Evolutionary conservation across 2,113 vertebrate species (phyloP).

Genomic region (Cairina moschata): DNA sequence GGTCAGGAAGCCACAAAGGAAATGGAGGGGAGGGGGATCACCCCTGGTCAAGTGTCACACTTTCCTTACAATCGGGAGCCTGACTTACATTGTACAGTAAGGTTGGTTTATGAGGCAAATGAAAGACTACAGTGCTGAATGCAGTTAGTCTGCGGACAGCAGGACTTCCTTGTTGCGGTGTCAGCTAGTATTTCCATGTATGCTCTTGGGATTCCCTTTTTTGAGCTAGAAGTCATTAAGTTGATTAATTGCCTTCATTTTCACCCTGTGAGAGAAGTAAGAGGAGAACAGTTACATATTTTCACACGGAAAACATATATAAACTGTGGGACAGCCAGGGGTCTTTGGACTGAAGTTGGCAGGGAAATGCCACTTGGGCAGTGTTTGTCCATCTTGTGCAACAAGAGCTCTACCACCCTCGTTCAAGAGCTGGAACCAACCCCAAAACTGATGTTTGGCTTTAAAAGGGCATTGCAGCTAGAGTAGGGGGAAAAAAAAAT

Average conservation of each 20-base stretch:
- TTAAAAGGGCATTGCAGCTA: background rate
- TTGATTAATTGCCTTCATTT: slow-evolving; percentile 51
- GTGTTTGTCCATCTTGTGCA: rapidly evolving
- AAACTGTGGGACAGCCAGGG: background rate
- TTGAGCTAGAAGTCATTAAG: background rate
- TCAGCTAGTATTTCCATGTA: slow-evolving; percentile 30
- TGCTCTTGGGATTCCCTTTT: slow-evolving; percentile 41
- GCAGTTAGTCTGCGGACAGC: background rate
- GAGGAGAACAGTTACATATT: background rate
- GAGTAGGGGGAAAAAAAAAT: background rate
- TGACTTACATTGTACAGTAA: background rate
- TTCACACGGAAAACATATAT: background rate
- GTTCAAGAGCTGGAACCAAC: background rate
- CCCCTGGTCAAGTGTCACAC: background rate
- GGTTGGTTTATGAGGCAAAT: background rate
- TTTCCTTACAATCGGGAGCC: slow-evolving; percentile 2
- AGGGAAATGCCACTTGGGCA: background rate
- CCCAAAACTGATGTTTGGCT: background rate
- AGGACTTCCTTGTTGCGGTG: slow-evolving; percentile 28
- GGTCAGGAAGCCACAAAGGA: background rate
- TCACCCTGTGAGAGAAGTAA: slow-evolving; percentile 61
- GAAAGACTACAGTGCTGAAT: slow-evolving; percentile 41
- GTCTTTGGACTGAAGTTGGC: background rate
- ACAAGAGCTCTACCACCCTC: background rate
- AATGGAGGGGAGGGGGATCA: background rate